These are phyloP conservation scores for Zapus hudsonius DNA, from an alignment of 2,113 vertebrate genomes.

Conservation along the genomic window DNA sequence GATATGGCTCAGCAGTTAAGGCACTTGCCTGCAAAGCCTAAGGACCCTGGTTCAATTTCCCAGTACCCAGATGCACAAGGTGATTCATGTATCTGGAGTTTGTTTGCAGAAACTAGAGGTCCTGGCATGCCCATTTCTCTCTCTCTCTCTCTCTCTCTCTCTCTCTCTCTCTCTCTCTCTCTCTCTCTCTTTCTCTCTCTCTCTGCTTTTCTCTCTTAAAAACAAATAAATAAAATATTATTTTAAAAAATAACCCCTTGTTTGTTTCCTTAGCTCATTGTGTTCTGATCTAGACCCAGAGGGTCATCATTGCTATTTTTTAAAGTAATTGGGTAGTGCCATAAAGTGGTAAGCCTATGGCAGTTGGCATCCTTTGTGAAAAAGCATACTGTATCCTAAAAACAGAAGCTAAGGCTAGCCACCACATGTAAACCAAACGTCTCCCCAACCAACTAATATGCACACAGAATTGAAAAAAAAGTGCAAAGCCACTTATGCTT, in stretches of 20 bases:
- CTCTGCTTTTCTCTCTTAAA: too few species aligned
- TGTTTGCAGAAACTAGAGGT: too few species aligned
- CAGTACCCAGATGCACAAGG: too few species aligned
- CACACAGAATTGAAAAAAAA: background rate
- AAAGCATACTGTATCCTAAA: background rate
- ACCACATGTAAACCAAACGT: background rate
- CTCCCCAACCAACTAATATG: background rate
- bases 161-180: too few species aligned
- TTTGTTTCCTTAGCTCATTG: background rate
- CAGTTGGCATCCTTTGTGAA: background rate
- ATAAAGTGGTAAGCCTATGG: background rate
- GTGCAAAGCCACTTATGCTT: conserved; percentile 13
- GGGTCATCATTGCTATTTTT: background rate
- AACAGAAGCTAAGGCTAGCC: background rate
- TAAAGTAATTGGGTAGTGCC: background rate
- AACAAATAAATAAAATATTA: too few species aligned
- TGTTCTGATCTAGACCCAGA: background rate
- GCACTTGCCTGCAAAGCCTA: too few species aligned
- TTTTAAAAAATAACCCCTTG: background rate
- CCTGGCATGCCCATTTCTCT: too few species aligned
- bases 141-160: too few species aligned
- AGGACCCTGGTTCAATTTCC: too few species aligned
- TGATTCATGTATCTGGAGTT: too few species aligned
- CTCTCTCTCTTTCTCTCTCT: too few species aligned
- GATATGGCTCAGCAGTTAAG: too few species aligned